These are phyloP conservation scores for Pachymerium ferrugineum DNA, from an alignment of 2,888 invertebrate genomes.

Conservation along the genomic window DNA sequence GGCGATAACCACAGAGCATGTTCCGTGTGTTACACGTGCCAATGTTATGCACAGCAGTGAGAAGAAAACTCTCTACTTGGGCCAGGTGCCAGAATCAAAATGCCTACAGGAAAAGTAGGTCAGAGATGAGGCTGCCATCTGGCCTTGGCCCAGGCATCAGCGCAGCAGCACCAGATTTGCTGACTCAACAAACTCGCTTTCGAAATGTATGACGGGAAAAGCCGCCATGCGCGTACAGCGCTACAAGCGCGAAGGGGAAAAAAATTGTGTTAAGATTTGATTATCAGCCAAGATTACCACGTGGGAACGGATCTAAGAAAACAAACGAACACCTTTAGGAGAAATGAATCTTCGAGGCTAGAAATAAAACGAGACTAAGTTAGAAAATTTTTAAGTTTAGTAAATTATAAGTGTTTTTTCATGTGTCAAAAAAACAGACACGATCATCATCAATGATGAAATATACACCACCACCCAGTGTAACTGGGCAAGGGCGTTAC, in stretches of 20 bases:
- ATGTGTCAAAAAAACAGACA: neutral
- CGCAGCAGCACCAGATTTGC: neutral
- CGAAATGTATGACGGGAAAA: neutral
- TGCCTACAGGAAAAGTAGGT: slow-evolving; percentile 14
- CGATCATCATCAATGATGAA: neutral
- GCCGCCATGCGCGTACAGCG: neutral
- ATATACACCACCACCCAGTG: neutral
- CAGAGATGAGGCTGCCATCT: slow-evolving; percentile 21
- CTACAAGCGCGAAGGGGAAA: neutral
- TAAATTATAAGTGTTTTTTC: neutral
- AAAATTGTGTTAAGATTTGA: neutral
- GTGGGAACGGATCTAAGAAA: neutral
- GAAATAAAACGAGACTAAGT: slow-evolving; percentile 2
- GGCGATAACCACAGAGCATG: slow-evolving; percentile 5
- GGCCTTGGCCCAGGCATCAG: slow-evolving; percentile 21
- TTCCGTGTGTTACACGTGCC: neutral
- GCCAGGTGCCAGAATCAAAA: slow-evolving; percentile 9
- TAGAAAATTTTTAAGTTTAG: neutral
- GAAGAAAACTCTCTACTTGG: neutral
- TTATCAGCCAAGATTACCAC: neutral
- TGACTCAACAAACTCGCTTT: slow-evolving; percentile 8
- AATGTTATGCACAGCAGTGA: neutral
- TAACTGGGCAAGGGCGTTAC: neutral
- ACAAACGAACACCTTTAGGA: too few species aligned
- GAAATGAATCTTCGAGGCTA: neutral